These are phyloP conservation scores for Artibeus lituratus DNA, from an alignment of 2,797 vertebrate genomes.

Conservation along the genomic window DNA sequence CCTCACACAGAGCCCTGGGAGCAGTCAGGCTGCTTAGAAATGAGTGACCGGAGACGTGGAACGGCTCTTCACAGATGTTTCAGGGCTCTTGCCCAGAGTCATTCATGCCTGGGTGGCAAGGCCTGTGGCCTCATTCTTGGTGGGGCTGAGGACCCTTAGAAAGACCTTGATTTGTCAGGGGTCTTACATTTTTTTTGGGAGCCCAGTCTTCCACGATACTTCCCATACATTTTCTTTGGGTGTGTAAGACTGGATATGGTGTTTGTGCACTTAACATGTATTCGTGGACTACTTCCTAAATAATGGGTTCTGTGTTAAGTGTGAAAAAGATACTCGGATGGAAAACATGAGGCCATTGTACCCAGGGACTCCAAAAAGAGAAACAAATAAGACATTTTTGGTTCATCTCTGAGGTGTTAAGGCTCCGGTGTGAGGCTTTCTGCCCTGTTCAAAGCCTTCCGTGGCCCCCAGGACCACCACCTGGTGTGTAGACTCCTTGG, in stretches of 20 bases:
- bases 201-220: background rate
- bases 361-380: background rate
- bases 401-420: background rate
- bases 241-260: background rate
- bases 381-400: background rate
- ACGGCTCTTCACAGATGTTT: background rate
- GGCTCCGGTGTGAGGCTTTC: background rate
- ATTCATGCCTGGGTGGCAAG: background rate
- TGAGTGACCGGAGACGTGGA: background rate
- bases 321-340: background rate
- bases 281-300: background rate
- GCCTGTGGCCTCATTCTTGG: background rate
- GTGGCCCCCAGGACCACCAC: background rate
- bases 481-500: background rate
- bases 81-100: background rate
- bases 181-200: background rate
- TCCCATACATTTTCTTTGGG: background rate
- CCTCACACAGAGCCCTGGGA: background rate
- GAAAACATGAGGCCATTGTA: background rate
- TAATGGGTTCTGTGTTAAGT: background rate
- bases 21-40: background rate
- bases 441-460: background rate
- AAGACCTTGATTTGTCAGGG: background rate
- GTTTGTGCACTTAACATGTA: background rate
- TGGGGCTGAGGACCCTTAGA: background rate